Conservation (phyloP, 2,888 invertebrate genomes). For the Galeopsomyia nigrocyanea region DNA sequence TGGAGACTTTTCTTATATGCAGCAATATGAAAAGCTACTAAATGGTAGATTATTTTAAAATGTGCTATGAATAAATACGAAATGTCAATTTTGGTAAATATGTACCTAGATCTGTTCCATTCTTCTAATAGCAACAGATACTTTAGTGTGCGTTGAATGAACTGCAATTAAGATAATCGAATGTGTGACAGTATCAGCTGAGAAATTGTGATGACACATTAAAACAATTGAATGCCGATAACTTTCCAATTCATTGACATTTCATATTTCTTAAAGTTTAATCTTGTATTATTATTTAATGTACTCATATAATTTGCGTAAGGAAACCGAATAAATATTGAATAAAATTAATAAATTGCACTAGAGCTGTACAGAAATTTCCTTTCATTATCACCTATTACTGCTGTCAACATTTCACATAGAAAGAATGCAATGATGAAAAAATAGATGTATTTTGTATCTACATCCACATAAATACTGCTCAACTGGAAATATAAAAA, state of each 20-base stretch:
- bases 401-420: not conserved
- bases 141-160: constrained; percentile 18
- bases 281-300: constrained; percentile 38
- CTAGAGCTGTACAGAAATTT: too few relatives aligned
- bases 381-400: too few relatives aligned
- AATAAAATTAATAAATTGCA: constrained; percentile 20
- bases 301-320: constrained; percentile 32
- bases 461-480: not conserved
- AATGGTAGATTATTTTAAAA: too few relatives aligned
- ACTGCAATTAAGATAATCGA: constrained; percentile 12
- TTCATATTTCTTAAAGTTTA: constrained; percentile 13
- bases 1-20: too few relatives aligned
- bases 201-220: constrained; percentile 13
- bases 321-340: constrained; percentile 17
- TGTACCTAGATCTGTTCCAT: constrained; percentile 14
- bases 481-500: too few relatives aligned
- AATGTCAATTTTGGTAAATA: constrained; percentile 17
- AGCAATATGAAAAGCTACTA: too few relatives aligned
- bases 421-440: constrained; percentile 2
- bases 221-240: constrained; percentile 16
- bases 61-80: constrained; percentile 9
- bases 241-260: constrained; percentile 17
- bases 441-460: constrained; percentile 20
- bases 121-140: constrained; percentile 14
- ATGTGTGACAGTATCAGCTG: constrained; percentile 19